Conservation (phyloP, 2,797 vertebrate genomes). For the Lycodopsis pacificus region DNA sequence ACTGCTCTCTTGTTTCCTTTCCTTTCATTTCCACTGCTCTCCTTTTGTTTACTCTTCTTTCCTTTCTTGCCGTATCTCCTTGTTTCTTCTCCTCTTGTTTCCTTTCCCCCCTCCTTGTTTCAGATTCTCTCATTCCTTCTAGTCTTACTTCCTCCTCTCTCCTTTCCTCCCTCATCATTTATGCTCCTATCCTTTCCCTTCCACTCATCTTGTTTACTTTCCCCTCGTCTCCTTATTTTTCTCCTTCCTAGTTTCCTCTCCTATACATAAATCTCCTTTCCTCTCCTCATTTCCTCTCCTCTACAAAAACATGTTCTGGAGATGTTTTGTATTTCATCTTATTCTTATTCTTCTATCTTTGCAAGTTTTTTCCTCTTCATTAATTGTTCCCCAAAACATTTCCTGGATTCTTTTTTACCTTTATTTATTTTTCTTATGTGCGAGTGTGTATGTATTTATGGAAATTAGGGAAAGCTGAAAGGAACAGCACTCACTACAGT, state of each 20-base stretch:
- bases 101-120: background rate
- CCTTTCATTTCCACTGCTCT: background rate
- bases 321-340: background rate
- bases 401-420: background rate
- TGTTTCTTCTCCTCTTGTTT: background rate
- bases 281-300: background rate
- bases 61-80: background rate
- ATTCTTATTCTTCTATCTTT: background rate
- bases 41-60: background rate
- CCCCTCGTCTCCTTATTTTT: background rate
- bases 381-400: background rate
- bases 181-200: background rate
- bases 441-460: background rate
- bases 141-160: background rate
- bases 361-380: background rate
- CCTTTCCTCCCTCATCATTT: background rate
- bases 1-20: background rate
- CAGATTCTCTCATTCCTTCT: background rate
- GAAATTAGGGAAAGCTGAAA: conserved; percentile 18
- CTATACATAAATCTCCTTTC: background rate
- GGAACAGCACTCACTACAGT: conserved; percentile 23
- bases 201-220: background rate
- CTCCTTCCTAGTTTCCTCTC: background rate
- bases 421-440: background rate
- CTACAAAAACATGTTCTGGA: background rate